phyloP scores from a whole-genome alignment of 30 jellyfish, hydroid and myxozoan genomes.

The Sanderia malayensis region DNA sequence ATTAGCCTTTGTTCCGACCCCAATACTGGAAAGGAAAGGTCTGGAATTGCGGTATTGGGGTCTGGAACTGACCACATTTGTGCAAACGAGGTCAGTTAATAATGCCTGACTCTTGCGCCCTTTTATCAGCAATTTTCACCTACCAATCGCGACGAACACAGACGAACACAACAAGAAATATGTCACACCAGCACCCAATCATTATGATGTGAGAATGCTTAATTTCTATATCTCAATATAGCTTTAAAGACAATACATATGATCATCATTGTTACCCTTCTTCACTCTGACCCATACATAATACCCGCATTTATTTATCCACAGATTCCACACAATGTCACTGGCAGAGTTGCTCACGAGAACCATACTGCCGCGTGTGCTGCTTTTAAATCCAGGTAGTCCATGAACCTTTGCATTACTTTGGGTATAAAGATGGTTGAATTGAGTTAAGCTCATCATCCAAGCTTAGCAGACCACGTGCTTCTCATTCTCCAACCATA shows the following conservation, averaged over 20 bases:
- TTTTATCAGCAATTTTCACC: constrained; percentile 78
- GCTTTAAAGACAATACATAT: neutral
- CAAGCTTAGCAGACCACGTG: too few species aligned
- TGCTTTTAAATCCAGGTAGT: constrained; percentile 72
- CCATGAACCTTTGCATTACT: too few species aligned
- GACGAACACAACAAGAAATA: constrained; percentile 21
- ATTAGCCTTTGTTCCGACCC: too few species aligned
- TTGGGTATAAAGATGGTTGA: too few species aligned
- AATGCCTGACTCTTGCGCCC: too few species aligned
- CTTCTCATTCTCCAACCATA: too few species aligned
- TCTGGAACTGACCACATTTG: too few species aligned
- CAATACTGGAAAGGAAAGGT: too few species aligned
- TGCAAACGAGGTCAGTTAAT: too few species aligned
- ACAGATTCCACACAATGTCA: constrained; percentile 43
- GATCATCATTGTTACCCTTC: too few species aligned
- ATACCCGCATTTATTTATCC: neutral
- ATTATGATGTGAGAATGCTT: constrained; percentile 36
- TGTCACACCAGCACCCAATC: constrained; percentile 90
- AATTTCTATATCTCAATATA: neutral
- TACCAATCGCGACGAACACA: constrained; percentile 67
- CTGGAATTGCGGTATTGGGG: too few species aligned
- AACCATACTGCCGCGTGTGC: constrained; percentile 66
- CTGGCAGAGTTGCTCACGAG: constrained; percentile 52
- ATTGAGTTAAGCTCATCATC: too few species aligned
- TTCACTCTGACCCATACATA: neutral